Evolutionary conservation across 2,113 vertebrate species (phyloP).

Genomic region (Hippocampus abdominalis): DNA sequence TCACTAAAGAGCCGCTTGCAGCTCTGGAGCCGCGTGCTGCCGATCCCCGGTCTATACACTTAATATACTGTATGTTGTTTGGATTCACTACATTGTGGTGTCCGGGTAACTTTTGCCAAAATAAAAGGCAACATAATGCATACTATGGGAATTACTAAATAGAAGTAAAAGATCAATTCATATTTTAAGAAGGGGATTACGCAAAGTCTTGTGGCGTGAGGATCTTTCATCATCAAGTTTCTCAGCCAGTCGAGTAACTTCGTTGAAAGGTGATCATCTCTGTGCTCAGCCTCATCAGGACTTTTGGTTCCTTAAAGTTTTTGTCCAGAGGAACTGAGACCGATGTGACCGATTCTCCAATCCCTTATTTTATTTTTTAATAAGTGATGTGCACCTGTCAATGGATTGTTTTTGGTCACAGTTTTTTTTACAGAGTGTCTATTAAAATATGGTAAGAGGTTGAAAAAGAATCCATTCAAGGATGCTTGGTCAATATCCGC

Average conservation of each 20-base stretch:
- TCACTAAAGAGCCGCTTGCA: no score
- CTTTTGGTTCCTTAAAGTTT: constrained; percentile 3
- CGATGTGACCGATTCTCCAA: background rate
- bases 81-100: no score
- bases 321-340: background rate
- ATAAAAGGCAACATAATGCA: background rate
- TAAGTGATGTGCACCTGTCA: background rate
- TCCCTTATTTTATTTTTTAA: no score
- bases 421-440: background rate
- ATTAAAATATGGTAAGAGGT: background rate
- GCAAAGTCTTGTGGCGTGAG: background rate
- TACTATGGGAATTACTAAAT: background rate
- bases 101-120: no score
- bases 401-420: background rate
- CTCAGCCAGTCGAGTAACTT: background rate
- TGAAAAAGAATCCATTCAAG: background rate
- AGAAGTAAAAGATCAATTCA: background rate
- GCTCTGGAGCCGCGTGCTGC: no score
- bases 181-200: background rate
- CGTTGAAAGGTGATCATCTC: background rate
- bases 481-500: background rate
- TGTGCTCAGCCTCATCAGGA: background rate
- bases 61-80: no score
- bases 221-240: background rate
- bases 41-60: background rate